Evolutionary conservation across 2,113 vertebrate species (phyloP).

Genomic region (Orthonyx spaldingii): DNA sequence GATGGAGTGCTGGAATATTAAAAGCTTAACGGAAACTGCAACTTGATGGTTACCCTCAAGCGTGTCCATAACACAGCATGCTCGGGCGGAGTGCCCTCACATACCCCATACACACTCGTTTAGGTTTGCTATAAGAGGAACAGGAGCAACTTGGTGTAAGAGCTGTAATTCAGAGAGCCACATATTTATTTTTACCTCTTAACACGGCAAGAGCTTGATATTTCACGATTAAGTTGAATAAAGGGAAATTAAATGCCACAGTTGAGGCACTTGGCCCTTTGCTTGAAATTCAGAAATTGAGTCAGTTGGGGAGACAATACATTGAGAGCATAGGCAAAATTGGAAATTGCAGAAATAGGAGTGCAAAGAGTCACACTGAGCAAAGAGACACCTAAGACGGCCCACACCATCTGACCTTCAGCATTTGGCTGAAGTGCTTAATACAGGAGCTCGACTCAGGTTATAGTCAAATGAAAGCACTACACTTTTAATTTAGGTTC

Average conservation of each 20-base stretch:
- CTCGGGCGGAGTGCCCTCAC: fast-evolving
- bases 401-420: background rate
- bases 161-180: background rate
- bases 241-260: background rate
- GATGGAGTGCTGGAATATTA: background rate
- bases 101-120: fast-evolving
- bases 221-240: background rate
- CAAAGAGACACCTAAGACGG: background rate
- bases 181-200: background rate
- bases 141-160: background rate
- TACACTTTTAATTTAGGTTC: background rate
- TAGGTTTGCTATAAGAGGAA: background rate
- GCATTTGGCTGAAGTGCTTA: background rate
- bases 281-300: background rate
- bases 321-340: background rate
- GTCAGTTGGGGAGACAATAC: background rate
- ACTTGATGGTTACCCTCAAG: background rate
- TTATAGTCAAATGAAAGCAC: background rate
- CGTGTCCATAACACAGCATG: fast-evolving
- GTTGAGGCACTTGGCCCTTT: background rate
- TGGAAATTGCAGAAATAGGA: background rate
- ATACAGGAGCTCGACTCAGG: background rate
- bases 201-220: background rate
- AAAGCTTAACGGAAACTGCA: background rate
- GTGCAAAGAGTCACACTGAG: fast-evolving